These are phyloP conservation scores for Lontra canadensis DNA, from an alignment of 2,113 vertebrate species.

Conservation along the genomic window DNA sequence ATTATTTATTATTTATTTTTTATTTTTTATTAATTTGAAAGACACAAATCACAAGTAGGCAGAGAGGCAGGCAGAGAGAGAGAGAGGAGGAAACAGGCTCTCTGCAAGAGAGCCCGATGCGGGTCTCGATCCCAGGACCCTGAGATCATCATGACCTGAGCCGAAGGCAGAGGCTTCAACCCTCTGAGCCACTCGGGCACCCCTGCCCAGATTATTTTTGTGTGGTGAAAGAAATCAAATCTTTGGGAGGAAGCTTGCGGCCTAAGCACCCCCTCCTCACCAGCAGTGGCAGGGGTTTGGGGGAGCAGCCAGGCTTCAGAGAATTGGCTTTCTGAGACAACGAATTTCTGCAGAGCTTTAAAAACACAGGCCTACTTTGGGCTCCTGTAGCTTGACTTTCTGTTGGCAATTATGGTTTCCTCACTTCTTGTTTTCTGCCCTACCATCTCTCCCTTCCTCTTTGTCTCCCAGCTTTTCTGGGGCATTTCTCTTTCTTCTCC, in stretches of 20 bases:
- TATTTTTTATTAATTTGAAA: too few relatives aligned
- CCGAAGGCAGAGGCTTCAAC: too few relatives aligned
- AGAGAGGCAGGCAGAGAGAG: too few relatives aligned
- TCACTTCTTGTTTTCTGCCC: not conserved
- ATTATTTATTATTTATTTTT: conserved; percentile 6
- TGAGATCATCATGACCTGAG: too few relatives aligned
- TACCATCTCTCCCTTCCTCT: not conserved
- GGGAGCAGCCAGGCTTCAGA: not conserved
- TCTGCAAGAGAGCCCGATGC: too few relatives aligned
- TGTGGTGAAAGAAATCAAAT: not conserved
- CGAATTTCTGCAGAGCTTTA: not conserved
- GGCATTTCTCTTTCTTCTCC: not conserved
- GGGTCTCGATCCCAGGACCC: too few relatives aligned
- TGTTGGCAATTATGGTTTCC: not conserved
- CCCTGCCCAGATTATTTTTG: conserved; percentile 57
- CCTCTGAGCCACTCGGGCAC: too few relatives aligned
- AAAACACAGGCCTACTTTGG: not conserved
- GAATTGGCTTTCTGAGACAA: not conserved
- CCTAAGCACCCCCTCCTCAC: not conserved
- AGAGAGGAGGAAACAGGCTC: too few relatives aligned
- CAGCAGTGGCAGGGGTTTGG: too few relatives aligned
- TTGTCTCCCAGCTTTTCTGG: not conserved
- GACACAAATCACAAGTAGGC: too few relatives aligned
- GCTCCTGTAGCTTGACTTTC: not conserved
- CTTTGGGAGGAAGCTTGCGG: not conserved